phyloP scores from a whole-genome alignment of 2,113 vertebrate species.

The Genyomyrus donnyi region DNA sequence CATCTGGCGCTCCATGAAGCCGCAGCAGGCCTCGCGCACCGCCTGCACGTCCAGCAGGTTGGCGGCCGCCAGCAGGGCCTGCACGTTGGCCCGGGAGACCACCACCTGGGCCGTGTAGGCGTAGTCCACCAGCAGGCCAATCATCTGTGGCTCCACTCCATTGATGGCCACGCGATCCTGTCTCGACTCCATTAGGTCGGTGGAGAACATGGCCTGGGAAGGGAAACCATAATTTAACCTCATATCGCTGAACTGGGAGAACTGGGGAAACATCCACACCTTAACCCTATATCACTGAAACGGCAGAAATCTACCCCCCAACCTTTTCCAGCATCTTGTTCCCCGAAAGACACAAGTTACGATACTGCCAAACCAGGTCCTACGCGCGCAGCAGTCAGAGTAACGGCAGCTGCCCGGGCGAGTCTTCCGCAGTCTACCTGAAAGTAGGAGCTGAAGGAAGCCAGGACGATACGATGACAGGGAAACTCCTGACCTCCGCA shows the following conservation, averaged over 20 bases:
- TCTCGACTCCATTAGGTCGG: constrained; percentile 65
- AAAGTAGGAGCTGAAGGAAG: constrained; percentile 71
- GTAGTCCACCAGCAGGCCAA: constrained; percentile 68
- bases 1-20: constrained; percentile 70
- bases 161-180: constrained; percentile 69
- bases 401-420: background rate
- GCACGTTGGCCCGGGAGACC: constrained; percentile 66
- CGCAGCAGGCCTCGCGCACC: constrained; percentile 64
- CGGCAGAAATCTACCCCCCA: background rate
- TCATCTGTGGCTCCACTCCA: constrained; percentile 69
- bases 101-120: constrained; percentile 66
- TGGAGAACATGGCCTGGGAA: constrained; percentile 65
- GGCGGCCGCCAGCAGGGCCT: constrained; percentile 66
- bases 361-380: background rate
- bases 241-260: background rate
- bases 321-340: background rate
- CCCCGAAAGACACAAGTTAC: background rate
- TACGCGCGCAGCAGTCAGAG: background rate
- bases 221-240: background rate
- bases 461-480: constrained; percentile 68
- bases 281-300: background rate
- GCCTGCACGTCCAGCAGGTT: constrained; percentile 69
- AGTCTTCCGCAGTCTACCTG: constrained; percentile 44
- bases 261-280: background rate
- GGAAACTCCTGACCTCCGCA: constrained; percentile 70